phyloP scores from a whole-genome alignment of 92 coral and sea anemone species.

The Ricordea florida region DNA sequence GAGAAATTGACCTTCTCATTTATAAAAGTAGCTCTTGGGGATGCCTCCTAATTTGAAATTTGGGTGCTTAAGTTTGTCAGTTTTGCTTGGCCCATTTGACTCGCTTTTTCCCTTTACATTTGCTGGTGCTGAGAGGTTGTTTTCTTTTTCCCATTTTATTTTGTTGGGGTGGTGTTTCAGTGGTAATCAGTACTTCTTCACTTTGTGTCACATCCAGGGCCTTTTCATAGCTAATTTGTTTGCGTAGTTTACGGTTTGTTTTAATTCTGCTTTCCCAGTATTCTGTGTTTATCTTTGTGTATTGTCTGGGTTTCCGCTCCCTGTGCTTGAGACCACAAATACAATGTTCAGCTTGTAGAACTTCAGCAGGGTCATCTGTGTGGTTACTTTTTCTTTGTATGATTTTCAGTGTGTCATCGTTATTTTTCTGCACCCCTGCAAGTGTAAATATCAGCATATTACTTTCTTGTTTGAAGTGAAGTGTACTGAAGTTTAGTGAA shows the following conservation, averaged over 20 bases:
- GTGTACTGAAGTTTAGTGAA: too few species aligned
- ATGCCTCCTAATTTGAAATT: constrained; percentile 15
- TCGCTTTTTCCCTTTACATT: background rate
- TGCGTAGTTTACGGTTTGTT: background rate
- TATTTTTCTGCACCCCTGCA: constrained; percentile 34
- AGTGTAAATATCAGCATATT: too few species aligned
- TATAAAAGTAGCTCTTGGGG: constrained; percentile 54
- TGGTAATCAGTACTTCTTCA: background rate
- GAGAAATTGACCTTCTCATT: constrained; percentile 49
- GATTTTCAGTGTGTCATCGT: constrained; percentile 10
- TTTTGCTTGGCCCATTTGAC: constrained; percentile 4
- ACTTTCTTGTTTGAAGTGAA: too few species aligned
- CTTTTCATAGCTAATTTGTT: constrained; percentile 21
- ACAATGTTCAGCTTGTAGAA: constrained; percentile 10
- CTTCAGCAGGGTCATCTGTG: constrained; percentile 36
- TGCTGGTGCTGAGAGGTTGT: background rate
- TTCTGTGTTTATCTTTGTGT: background rate
- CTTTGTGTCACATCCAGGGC: background rate
- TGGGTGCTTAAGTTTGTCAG: too few species aligned
- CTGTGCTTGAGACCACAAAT: background rate
- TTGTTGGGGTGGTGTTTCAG: constrained; percentile 29
- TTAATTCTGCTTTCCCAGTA: constrained; percentile 18
- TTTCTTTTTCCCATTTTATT: constrained; percentile 19
- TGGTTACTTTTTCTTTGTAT: constrained; percentile 18
- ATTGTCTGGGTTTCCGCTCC: constrained; percentile 9